Evolutionary conservation across 2,888 invertebrate species (phyloP).

Genomic region (Cartodere bifasciata): DNA sequence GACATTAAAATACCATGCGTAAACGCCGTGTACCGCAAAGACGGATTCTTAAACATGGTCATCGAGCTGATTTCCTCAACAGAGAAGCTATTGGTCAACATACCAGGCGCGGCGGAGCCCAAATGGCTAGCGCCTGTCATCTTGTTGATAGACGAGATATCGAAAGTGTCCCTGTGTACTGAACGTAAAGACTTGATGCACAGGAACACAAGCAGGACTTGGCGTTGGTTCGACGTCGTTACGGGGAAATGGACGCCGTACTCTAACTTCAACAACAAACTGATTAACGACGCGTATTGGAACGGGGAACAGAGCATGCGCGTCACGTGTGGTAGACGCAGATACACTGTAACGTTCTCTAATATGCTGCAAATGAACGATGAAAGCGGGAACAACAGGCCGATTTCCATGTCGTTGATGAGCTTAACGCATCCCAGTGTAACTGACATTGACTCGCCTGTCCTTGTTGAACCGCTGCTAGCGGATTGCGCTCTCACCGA

Average conservation of each 20-base stretch:
- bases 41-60: constrained; percentile 27
- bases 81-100: constrained; percentile 23
- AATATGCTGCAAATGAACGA: constrained; percentile 76
- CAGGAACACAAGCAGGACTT: constrained; percentile 43
- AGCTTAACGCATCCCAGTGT: constrained; percentile 26
- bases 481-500: constrained; percentile 23
- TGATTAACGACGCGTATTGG: constrained; percentile 68
- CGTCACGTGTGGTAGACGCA: constrained; percentile 58
- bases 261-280: constrained; percentile 54
- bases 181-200: constrained; percentile 53
- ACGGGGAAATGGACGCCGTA: constrained; percentile 70
- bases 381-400: constrained; percentile 69
- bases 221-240: constrained; percentile 80
- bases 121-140: constrained; percentile 67
- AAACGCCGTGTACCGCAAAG: constrained; percentile 34
- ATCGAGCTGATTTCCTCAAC: constrained; percentile 32
- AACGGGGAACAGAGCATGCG: constrained; percentile 54
- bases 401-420: constrained; percentile 54
- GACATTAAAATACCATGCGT: constrained; percentile 57
- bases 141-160: constrained; percentile 61
- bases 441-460: constrained; percentile 21
- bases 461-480: constrained; percentile 23
- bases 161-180: constrained; percentile 59
- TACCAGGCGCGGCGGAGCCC: constrained; percentile 36
- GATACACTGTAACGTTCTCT: constrained; percentile 65